Conservation (phyloP, 1,140 invertebrate species). For the Drosophila setifemur region DNA sequence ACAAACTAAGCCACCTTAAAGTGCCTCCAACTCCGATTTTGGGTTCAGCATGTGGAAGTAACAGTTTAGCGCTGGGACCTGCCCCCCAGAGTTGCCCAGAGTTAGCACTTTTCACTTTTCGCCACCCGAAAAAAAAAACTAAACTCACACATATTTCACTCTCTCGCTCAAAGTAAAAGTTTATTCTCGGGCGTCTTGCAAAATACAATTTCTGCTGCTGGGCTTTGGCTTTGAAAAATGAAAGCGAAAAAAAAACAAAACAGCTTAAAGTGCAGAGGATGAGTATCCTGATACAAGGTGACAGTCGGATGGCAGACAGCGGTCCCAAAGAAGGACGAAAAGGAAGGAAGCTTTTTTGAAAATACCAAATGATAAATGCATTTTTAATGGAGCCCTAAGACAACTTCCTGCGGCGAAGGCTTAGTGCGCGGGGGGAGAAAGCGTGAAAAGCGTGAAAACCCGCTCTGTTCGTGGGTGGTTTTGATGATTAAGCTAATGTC, state of each 20-base stretch:
- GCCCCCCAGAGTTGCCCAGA: constrained; percentile 67
- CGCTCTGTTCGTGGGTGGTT: constrained; percentile 32
- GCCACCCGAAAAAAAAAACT: constrained; percentile 42
- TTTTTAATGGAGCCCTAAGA: constrained; percentile 71
- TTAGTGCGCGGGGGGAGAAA: too few relatives aligned
- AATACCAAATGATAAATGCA: constrained; percentile 79
- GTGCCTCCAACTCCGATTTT: not conserved
- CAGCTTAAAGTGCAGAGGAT: constrained; percentile 47
- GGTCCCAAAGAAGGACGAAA: not conserved
- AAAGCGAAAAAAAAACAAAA: constrained; percentile 29
- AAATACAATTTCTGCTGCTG: constrained; percentile 65
- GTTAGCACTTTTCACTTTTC: constrained; percentile 59
- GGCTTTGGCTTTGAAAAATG: too few relatives aligned
- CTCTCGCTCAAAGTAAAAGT: constrained; percentile 36
- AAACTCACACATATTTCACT: constrained; percentile 49
- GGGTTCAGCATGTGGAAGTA: constrained; percentile 66
- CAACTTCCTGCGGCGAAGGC: constrained; percentile 47
- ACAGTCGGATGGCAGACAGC: constrained; percentile 19
- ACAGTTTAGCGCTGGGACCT: constrained; percentile 78
- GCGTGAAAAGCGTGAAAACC: constrained; percentile 37
- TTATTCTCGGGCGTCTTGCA: constrained; percentile 40
- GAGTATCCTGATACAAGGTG: constrained; percentile 42
- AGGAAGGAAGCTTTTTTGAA: constrained; percentile 73
- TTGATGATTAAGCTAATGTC: constrained; percentile 72
- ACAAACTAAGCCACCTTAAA: too few relatives aligned